Base-by-base conservation (phyloP, 2,888 invertebrate genomes). In the Pogonocherus hispidulus region DNA sequence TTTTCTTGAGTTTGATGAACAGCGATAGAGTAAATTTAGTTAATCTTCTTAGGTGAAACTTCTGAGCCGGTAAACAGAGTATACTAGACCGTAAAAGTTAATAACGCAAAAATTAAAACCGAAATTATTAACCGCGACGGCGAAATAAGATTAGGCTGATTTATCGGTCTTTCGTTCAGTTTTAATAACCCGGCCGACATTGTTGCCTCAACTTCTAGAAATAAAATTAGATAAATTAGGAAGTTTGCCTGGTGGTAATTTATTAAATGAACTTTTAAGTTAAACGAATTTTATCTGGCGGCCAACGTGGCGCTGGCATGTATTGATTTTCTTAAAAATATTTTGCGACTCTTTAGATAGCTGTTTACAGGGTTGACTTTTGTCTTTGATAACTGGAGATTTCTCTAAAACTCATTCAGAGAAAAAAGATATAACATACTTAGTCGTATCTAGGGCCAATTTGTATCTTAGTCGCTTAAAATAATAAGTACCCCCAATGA, bases 171-270 rank as follows among this genome's bases (percentile, higher is more conserved):
- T 49, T 14, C 52, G 18, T 52, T 52, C 32, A 52, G 16, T n/a
- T 52, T 52, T 52, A 52, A 52, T 52, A 52, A 52, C 52, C 52
- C 52, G 32, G 16, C 32, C 52, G 32, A 32, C 52, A 32, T 52
- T 52, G 52, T 52, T 52, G 52, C 52, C 52, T 52, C 32, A 32
- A 52, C 52, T 52, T 52, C 32, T n/a, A 52, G 52, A 32, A 52
- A 52, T 52, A 52, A 52, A 52, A 52, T 52, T 52, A 52, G 52
- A 52, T 52, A 52, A 52, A 52, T 52, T 52, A 32, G 32, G 52
- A 52, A 52, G 52, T 52, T 52, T 16, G 32, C 52, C 32, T n/a
- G 52, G 32, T 32, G 52, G 52, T 32, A 52, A 52, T 52, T 52
- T 35, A 52, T 52, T 52, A 32, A 52, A 32, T 16, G 52, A 35